Base-by-base conservation (phyloP, 2,113 vertebrate species). In the Oreocharis arfaki region DNA sequence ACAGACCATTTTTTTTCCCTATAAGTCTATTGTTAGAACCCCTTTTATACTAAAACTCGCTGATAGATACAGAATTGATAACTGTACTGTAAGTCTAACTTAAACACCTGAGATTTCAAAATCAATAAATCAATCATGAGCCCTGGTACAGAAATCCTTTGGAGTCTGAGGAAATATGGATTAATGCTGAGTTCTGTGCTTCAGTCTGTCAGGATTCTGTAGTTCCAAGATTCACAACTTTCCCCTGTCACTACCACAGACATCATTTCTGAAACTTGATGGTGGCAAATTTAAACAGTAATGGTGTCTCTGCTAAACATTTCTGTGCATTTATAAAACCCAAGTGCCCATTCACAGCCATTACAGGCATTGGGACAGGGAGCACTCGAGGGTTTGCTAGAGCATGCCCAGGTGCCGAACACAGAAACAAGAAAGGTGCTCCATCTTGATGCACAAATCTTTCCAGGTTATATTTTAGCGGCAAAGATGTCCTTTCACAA, bases 311-410 rank as follows among this genome's bases (percentile, higher is more conserved):
- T 95, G 59, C 8, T 86, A 28, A 80, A 52, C 3, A 41, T 80
- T 83, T 77, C 19, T 44, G 16, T 42, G 26, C 21, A 28, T 2
- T 53, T n/a, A 30, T 35, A 35, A 27, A 46, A 6, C 12, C 50
- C 1, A 0, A 79, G 27, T 28, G 14, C 10, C 28, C 3, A 4
- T 19, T 64, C 33, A 53, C 0, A 1, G 16, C 28, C 3, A 0
- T 47, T 71, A 35, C 24, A 73, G 44, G 19, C 50, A 8, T 7
- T 44, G 37, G 41, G 50, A 44, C 10, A 64, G 39, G 17, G 73
- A 80, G 16, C 14, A 32, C 33, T 74, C 2, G 1, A 22, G 10
- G 28, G 16, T 59, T 89, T 82, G 41, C 32, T 59, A 35, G 39
- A 61, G 23, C 9, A 19, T 53, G 63, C 7, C 11, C 30, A 53